A percentile compares a stretch with the other conserved stretches of the same genome.
These are phyloP conservation scores for Simalia tracyae DNA, from an alignment of 2,797 vertebrate genomes.

Conservation along the genomic window DNA sequence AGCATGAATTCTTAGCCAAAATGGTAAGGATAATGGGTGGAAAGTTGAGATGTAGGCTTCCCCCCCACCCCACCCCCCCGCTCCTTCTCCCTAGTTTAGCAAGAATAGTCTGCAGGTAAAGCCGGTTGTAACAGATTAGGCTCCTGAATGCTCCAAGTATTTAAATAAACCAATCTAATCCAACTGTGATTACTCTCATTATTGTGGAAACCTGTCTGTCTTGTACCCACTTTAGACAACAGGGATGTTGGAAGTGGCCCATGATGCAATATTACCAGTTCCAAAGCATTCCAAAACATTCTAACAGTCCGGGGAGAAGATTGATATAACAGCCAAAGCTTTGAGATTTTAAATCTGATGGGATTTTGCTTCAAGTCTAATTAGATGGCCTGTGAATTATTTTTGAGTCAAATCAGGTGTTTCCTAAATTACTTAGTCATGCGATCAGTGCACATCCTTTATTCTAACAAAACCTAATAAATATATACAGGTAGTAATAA, in stretches of 20 bases:
- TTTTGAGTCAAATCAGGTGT: background rate
- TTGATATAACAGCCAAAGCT: background rate
- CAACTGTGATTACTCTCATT: background rate
- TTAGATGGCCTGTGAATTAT: background rate
- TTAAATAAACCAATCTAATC: background rate
- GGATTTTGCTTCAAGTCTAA: background rate
- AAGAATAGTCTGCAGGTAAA: background rate
- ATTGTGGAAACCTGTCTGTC: background rate
- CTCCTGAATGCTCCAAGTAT: background rate
- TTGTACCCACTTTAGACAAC: background rate
- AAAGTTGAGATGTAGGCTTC: background rate
- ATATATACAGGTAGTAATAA: background rate
- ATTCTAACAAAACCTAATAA: background rate
- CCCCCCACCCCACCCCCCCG: accelerated
- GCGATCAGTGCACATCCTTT: background rate
- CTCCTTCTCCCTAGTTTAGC: background rate
- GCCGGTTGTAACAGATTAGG: no score
- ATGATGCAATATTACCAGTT: background rate
- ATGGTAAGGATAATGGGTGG: background rate
- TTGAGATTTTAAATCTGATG: background rate
- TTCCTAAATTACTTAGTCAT: background rate
- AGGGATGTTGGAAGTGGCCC: background rate
- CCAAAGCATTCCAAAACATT: background rate
- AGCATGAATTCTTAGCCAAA: background rate
- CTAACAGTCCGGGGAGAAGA: background rate